Conservation (phyloP, 2,888 invertebrate species). For the Coenonympha arcania region DNA sequence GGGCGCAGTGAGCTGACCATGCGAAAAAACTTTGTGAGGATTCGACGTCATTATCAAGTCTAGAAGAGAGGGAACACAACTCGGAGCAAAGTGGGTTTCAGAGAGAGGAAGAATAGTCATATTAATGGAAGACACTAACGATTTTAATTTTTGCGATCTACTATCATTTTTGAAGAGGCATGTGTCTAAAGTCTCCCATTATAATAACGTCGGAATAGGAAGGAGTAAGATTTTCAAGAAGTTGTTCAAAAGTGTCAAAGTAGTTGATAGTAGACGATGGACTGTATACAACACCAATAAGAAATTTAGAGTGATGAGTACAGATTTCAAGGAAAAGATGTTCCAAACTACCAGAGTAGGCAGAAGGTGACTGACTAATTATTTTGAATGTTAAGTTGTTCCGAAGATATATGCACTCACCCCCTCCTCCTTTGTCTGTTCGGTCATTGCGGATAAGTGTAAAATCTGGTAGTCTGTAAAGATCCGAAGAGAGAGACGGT, state of each 20-base stretch:
- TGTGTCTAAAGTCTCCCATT: too few relatives aligned
- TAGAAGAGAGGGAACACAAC: slow-evolving; percentile 16
- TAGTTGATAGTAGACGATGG: too few relatives aligned
- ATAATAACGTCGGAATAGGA: too few relatives aligned
- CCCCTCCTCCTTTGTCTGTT: not conserved
- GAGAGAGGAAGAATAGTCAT: slow-evolving; percentile 11
- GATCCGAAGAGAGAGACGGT: too few relatives aligned
- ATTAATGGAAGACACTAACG: slow-evolving; percentile 3
- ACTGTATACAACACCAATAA: too few relatives aligned
- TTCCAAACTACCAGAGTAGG: not conserved
- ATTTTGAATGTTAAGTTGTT: not conserved
- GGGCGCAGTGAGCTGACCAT: slow-evolving; percentile 20
- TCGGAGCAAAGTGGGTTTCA: slow-evolving; percentile 19
- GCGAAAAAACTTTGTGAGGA: slow-evolving; percentile 8
- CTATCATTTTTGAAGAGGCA: slow-evolving; percentile 9
- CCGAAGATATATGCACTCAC: not conserved
- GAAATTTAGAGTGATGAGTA: too few relatives aligned
- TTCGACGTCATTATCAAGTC: slow-evolving; percentile 10
- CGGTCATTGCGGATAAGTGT: too few relatives aligned
- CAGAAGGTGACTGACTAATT: not conserved
- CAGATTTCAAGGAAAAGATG: too few relatives aligned
- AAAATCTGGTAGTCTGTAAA: too few relatives aligned
- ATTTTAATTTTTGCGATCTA: not conserved
- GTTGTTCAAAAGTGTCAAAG: too few relatives aligned
- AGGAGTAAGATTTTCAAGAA: too few relatives aligned